These are phyloP conservation scores for Forbesichthys papilliferus DNA, from an alignment of 2,113 vertebrate genomes.

Conservation along the genomic window DNA sequence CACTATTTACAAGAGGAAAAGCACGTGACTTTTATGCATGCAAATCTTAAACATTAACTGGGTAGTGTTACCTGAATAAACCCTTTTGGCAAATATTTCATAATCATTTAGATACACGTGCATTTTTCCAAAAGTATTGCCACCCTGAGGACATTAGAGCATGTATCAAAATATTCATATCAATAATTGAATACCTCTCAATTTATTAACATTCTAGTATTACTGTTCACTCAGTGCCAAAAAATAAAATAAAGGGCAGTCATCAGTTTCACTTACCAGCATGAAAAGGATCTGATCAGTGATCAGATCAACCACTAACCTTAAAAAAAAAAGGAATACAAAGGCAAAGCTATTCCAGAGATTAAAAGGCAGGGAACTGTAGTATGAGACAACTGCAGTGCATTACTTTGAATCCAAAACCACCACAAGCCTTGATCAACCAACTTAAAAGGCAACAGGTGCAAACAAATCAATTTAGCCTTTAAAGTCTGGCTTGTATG, in stretches of 20 bases:
- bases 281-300: background rate
- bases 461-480: background rate
- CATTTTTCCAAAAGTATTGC: no score
- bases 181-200: background rate
- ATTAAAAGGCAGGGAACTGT: background rate
- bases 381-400: background rate
- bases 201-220: background rate
- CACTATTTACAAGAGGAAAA: background rate
- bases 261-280: background rate
- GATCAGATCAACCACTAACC: background rate
- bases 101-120: no score
- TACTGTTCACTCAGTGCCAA: background rate
- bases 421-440: background rate
- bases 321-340: background rate
- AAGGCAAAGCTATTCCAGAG: background rate
- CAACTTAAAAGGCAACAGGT: background rate
- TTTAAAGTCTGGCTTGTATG: background rate
- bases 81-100: background rate
- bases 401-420: background rate
- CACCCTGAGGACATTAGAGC: no score
- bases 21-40: background rate
- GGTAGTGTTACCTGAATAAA: no score
- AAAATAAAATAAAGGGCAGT: background rate
- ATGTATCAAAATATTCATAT: no score
- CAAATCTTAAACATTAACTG: background rate